These are phyloP conservation scores for Macrobrachium rosenbergii DNA, from an alignment of 1,140 invertebrate species.

Conservation along the genomic window DNA sequence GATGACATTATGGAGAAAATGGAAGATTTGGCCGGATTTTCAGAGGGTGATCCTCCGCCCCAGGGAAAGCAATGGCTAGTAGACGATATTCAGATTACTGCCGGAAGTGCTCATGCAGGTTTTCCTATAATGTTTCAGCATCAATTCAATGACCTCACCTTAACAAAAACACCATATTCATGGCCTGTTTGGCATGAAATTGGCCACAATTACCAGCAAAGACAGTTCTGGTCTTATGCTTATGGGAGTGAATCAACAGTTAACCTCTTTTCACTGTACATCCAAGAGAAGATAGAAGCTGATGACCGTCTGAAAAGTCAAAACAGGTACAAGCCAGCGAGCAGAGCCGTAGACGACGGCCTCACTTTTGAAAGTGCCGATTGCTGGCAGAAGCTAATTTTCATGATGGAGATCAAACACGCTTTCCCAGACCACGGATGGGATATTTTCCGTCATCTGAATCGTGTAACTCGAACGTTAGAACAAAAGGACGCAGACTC, in stretches of 20 bases:
- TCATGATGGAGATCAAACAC: conserved; percentile 46
- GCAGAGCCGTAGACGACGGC: conserved; percentile 26
- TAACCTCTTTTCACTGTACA: conserved; percentile 38
- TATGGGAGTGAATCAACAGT: conserved; percentile 45
- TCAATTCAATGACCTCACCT: conserved; percentile 16
- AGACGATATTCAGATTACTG: conserved; percentile 32
- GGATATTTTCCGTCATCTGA: conserved; percentile 31
- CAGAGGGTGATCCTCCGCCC: conserved; percentile 23
- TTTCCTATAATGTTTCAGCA: conserved; percentile 33
- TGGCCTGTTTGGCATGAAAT: conserved; percentile 38
- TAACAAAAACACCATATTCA: conserved; percentile 2
- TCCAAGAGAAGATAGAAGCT: conserved; percentile 17
- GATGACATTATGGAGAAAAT: conserved; percentile 23
- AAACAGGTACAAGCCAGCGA: conserved; percentile 4
- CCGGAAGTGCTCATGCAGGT: conserved; percentile 41
- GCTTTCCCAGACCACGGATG: conserved; percentile 32
- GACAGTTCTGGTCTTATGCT: conserved; percentile 25
- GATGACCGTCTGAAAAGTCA: conserved; percentile 32
- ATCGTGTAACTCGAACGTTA: conserved; percentile 6
- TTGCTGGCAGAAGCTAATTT: conserved; percentile 37
- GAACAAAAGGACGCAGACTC: not conserved
- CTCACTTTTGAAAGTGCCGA: conserved; percentile 15
- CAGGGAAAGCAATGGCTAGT: conserved; percentile 43
- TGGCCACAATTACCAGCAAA: conserved; percentile 37
- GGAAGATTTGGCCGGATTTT: conserved; percentile 19